Conservation (phyloP, 64 coral and sea anemone species). For the Porites lutea region DNA sequence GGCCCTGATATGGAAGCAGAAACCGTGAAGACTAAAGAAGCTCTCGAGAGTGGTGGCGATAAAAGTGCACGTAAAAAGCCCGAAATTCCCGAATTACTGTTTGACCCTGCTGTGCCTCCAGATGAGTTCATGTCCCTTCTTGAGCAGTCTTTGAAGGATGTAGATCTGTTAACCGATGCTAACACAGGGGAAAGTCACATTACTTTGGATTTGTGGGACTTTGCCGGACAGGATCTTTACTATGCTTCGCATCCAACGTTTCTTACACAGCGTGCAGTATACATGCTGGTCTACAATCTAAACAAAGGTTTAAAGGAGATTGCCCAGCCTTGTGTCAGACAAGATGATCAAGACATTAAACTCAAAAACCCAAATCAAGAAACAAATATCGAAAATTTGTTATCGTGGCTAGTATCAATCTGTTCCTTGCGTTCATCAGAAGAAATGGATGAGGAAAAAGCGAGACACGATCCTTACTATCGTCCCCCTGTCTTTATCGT, state of each 20-base stretch:
- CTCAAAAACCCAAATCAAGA: neutral
- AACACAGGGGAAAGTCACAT: neutral
- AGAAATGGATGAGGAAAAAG: neutral
- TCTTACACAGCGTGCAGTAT: neutral
- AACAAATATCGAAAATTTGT: constrained; percentile 41
- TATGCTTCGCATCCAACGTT: constrained; percentile 30
- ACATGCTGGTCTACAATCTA: constrained; percentile 43
- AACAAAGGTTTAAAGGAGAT: constrained; percentile 19
- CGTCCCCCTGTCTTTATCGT: constrained; percentile 52
- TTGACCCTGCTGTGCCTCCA: no score
- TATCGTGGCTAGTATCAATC: constrained; percentile 35
- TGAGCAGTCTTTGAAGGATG: no score
- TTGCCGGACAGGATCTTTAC: constrained; percentile 45
- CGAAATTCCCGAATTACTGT: no score
- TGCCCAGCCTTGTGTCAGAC: constrained; percentile 43
- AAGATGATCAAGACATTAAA: neutral
- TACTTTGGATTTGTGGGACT: constrained; percentile 41
- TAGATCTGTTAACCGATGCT: no score
- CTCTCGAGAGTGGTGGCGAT: no score
- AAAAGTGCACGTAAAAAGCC: no score
- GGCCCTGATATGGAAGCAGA: no score
- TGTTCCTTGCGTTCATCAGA: neutral
- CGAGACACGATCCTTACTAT: neutral
- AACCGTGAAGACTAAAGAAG: no score
- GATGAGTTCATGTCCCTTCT: no score